phyloP scores from a whole-genome alignment of 2,113 vertebrate genomes.

The Caranx melampygus region DNA sequence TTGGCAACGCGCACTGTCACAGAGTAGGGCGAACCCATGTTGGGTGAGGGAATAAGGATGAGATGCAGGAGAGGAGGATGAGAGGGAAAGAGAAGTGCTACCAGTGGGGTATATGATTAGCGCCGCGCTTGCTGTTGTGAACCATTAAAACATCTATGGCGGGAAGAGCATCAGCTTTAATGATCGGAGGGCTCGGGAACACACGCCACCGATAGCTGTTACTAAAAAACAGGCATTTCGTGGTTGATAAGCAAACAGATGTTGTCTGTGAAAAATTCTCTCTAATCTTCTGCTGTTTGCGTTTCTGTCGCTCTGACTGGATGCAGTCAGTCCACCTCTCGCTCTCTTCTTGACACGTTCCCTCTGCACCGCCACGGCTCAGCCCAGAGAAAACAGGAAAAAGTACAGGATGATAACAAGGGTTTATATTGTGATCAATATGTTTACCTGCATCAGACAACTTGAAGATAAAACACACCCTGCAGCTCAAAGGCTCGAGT shows the following conservation, averaged over 20 bases:
- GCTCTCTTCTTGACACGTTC: conserved; percentile 3
- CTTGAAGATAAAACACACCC: conserved; percentile 51
- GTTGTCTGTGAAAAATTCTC: not conserved
- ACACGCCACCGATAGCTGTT: not conserved
- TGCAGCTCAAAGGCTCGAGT: conserved; percentile 34
- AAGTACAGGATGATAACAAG: conserved; percentile 18
- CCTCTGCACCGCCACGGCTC: not conserved
- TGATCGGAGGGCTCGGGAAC: not conserved
- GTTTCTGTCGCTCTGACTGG: not conserved
- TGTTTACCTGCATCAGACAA: conserved; percentile 41
- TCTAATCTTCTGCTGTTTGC: not conserved
- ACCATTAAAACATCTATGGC: not conserved
- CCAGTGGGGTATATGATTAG: conserved; percentile 9
- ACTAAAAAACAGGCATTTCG: conserved; percentile 14
- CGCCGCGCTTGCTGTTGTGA: not conserved
- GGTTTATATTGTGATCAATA: conserved; percentile 41
- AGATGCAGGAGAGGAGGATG: conserved; percentile 10
- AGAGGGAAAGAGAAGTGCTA: conserved; percentile 9
- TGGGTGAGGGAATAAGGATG: conserved; percentile 38
- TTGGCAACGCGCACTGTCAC: conserved; percentile 70
- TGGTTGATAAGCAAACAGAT: conserved; percentile 28
- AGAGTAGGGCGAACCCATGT: conserved; percentile 39
- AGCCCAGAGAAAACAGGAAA: conserved; percentile 15
- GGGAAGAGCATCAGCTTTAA: conserved; percentile 16
- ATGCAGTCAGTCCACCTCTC: not conserved